phyloP scores from a whole-genome alignment of 2,888 invertebrate genomes.

The Drosophila antonietae region DNA sequence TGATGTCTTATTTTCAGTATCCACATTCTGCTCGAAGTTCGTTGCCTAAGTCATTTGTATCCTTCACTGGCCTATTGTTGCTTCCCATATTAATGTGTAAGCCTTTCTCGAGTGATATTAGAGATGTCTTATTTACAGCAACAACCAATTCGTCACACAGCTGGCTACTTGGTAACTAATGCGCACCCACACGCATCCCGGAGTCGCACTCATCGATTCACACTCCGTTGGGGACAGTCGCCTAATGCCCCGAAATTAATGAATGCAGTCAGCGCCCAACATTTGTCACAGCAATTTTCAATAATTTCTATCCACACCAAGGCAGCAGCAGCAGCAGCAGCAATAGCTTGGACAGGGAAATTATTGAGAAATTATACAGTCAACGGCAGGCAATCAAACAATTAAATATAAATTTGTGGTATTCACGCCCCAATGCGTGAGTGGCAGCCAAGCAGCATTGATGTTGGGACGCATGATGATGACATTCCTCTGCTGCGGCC shows the following conservation, averaged over 20 bases:
- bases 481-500: slow-evolving; percentile 49
- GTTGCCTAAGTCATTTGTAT: slow-evolving; percentile 53
- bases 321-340: slow-evolving; percentile 31
- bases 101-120: slow-evolving; percentile 23
- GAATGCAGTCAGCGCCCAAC: slow-evolving; percentile 71
- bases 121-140: slow-evolving; percentile 64
- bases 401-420: slow-evolving; percentile 80
- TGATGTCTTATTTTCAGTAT: neutral
- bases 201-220: slow-evolving; percentile 61
- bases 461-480: slow-evolving; percentile 43
- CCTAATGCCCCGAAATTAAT: slow-evolving; percentile 71
- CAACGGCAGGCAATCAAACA: slow-evolving; percentile 60
- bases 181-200: slow-evolving; percentile 47
- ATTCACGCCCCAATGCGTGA: slow-evolving; percentile 72
- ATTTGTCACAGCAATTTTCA: slow-evolving; percentile 73
- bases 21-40: slow-evolving; percentile 27
- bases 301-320: slow-evolving; percentile 46
- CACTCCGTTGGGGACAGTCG: slow-evolving; percentile 48
- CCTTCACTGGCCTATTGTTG: neutral
- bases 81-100: slow-evolving; percentile 1
- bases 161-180: slow-evolving; percentile 46
- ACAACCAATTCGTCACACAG: slow-evolving; percentile 75
- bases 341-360: slow-evolving; percentile 52
- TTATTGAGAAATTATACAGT: slow-evolving; percentile 76
- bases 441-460: slow-evolving; percentile 36